Conservation (phyloP, 1,140 invertebrate species). For the Oscheius sp. region DNA sequence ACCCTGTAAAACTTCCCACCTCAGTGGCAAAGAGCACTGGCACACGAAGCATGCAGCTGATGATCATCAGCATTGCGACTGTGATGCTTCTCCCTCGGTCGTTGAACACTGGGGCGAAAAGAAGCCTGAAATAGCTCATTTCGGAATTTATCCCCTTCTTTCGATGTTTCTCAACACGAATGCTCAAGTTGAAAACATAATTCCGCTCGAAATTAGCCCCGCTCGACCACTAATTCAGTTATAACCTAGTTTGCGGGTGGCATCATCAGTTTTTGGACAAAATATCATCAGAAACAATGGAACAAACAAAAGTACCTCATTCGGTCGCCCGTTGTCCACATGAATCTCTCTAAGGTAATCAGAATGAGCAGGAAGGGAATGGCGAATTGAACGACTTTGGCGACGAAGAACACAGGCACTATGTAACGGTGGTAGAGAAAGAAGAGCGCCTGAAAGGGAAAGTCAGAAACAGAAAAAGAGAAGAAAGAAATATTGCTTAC, state of each 20-base stretch:
- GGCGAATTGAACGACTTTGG: slow-evolving; percentile 37
- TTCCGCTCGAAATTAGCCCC: background rate
- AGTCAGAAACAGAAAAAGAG: background rate
- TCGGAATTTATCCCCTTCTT: background rate
- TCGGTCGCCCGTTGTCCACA: slow-evolving; percentile 28
- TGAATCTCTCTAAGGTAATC: slow-evolving; percentile 30
- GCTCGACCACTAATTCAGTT: background rate
- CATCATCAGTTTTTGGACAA: too few species aligned
- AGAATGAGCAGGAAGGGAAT: slow-evolving; percentile 36
- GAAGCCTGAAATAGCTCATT: slow-evolving; percentile 6
- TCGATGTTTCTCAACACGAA: background rate
- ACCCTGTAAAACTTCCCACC: background rate
- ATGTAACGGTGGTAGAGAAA: slow-evolving; percentile 34
- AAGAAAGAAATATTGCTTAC: too few species aligned
- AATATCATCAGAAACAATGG: too few species aligned
- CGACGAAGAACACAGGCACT: slow-evolving; percentile 26
- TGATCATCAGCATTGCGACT: background rate
- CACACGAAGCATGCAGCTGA: background rate
- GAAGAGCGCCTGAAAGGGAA: slow-evolving; percentile 19
- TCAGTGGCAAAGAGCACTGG: slow-evolving; percentile 25
- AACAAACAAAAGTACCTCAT: slow-evolving; percentile 7
- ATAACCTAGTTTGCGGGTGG: background rate
- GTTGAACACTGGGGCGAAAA: slow-evolving; percentile 24
- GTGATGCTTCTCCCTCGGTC: slow-evolving; percentile 23
- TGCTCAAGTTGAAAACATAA: too few species aligned